These are phyloP conservation scores for Myotis planiceps DNA, from an alignment of 2,797 vertebrate species.

Conservation along the genomic window DNA sequence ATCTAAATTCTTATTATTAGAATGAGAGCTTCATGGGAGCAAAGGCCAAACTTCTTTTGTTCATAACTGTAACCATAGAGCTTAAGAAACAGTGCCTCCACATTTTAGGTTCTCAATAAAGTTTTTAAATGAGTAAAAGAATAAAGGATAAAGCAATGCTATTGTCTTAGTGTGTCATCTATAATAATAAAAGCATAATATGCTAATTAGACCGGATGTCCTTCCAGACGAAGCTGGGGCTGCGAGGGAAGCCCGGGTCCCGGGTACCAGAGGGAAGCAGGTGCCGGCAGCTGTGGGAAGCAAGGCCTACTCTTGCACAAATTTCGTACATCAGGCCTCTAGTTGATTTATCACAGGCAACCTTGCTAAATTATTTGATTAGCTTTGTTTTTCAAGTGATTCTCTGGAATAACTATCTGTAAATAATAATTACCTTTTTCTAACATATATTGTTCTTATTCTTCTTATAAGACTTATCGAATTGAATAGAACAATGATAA, in stretches of 20 bases:
- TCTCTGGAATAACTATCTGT: conserved; percentile 6
- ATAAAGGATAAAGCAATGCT: neutral
- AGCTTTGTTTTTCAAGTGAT: neutral
- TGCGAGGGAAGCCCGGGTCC: too few relatives aligned
- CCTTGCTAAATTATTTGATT: neutral
- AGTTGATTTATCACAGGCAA: neutral
- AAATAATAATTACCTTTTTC: neutral
- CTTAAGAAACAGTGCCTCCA: neutral
- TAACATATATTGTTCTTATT: neutral
- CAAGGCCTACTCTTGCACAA: too few relatives aligned
- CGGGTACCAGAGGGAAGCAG: too few relatives aligned
- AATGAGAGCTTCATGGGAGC: neutral
- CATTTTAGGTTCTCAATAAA: neutral
- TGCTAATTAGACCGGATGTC: too few relatives aligned
- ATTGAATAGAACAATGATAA: neutral
- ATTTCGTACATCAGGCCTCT: too few relatives aligned
- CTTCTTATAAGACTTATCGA: neutral
- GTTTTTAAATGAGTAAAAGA: neutral
- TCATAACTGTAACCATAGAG: neutral
- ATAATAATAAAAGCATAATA: too few relatives aligned
- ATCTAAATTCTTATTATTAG: conserved; percentile 8
- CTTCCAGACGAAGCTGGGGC: too few relatives aligned
- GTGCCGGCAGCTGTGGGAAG: too few relatives aligned
- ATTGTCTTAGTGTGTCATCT: neutral
- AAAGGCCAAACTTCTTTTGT: neutral